A percentile compares a stretch with the other conserved stretches of the same genome.
Evolutionary conservation across 2,888 invertebrate species (phyloP).

Genomic region (Myopa tessellatipennis): DNA sequence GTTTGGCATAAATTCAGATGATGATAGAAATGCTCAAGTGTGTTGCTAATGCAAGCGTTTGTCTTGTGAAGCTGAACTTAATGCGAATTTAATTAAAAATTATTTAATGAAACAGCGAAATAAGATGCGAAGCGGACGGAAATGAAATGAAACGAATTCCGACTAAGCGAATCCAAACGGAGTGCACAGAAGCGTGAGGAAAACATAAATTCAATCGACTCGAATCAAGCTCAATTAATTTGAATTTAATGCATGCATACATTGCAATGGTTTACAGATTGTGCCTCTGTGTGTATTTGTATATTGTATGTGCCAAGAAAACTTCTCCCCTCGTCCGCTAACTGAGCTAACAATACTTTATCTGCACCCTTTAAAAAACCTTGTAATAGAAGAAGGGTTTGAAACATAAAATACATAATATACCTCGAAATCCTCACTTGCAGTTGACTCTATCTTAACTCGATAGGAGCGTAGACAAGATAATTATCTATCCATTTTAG

Average conservation of each 20-base stretch:
- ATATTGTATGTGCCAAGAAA: too few species aligned
- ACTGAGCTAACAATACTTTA: too few species aligned
- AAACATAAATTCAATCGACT: not conserved
- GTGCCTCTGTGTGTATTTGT: not conserved
- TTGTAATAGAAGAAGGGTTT: too few species aligned
- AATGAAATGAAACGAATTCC: not conserved
- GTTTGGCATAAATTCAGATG: too few species aligned
- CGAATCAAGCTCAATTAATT: constrained; percentile 14
- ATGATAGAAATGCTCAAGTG: not conserved
- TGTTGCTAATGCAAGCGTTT: not conserved
- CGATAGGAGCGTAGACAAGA: too few species aligned
- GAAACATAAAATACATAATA: too few species aligned
- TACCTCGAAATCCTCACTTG: too few species aligned
- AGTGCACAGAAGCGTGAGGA: not conserved
- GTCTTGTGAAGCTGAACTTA: constrained; percentile 7
- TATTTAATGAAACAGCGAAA: constrained; percentile 18
- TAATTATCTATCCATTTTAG: too few species aligned
- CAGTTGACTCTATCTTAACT: too few species aligned
- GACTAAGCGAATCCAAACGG: not conserved
- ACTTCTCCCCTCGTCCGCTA: too few species aligned
- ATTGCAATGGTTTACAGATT: not conserved
- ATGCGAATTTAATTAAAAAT: constrained; percentile 33
- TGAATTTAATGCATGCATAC: constrained; percentile 3
- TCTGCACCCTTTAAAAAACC: too few species aligned
- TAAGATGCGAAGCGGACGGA: not conserved